These are phyloP conservation scores for Sebastes goodei DNA, from an alignment of 2,797 vertebrate species.

Conservation along the genomic window DNA sequence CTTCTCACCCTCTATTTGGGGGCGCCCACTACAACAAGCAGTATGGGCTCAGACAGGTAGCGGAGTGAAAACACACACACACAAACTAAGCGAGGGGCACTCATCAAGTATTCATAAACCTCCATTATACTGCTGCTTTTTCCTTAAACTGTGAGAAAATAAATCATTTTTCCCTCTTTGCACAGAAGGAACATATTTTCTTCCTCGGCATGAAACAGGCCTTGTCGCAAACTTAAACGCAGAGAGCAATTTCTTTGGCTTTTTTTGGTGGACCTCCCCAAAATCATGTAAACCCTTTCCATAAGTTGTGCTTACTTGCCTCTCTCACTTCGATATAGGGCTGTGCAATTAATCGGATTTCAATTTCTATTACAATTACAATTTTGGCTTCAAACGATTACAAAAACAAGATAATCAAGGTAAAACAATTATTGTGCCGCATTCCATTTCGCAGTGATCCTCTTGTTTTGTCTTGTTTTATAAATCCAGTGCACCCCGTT, in stretches of 20 bases:
- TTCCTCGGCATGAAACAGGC: slow-evolving; percentile 7
- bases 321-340: not conserved
- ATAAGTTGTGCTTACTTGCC: not conserved
- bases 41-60: slow-evolving; percentile 61
- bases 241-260: slow-evolving; percentile 10
- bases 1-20: slow-evolving; percentile 63
- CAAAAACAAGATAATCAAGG: no score
- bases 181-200: slow-evolving; percentile 20
- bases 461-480: no score
- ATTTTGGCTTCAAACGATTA: no score
- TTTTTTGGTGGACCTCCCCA: not conserved
- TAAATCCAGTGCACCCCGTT: no score
- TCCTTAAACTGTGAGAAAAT: slow-evolving; percentile 55
- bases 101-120: slow-evolving; percentile 73
- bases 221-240: not conserved
- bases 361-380: no score
- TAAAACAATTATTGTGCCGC: no score
- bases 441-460: no score
- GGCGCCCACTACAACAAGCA: slow-evolving; percentile 18
- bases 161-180: slow-evolving; percentile 21
- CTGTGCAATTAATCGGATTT: no score
- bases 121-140: slow-evolving; percentile 63
- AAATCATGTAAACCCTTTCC: not conserved
- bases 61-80: slow-evolving; percentile 46
- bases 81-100: slow-evolving; percentile 60